Base-by-base conservation (phyloP, 2,113 vertebrate species). In the Thinocorus orbignyianus region DNA sequence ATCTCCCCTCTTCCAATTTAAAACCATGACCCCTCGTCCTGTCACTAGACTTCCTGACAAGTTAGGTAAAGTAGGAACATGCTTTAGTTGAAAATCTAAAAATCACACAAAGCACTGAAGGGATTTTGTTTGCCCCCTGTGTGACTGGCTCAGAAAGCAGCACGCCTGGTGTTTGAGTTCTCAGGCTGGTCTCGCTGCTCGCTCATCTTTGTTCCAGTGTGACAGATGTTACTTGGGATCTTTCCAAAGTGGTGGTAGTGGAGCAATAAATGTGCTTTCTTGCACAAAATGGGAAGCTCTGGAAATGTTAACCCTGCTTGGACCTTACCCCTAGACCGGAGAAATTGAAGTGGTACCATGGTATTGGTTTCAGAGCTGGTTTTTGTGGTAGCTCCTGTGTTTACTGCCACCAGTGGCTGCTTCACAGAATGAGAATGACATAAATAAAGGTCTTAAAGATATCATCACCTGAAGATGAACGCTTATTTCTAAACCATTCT, bases 201-300 rank as follows among this genome's bases (percentile, higher is more conserved):
- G 4, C 73, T 89, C 66, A 69, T 88, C 93, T 85, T 49, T 70
- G 79, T 30, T 94, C 81, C 61, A 51, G 74, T 58, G 74, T 80
- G 90, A 80, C 93, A 95, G 57, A 70, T 96, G 92, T 92, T 94
- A 69, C 74, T 88, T 88, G 85, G 87, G 30, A 14, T 49, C 71
- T 31, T 90, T 86, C 81, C 87, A 95, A 7, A 39, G 71, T 42
- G 64, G 9, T 68, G 65, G 26, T 37, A 26, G 42, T 61, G 25
- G 44, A 89, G 70, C 85, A 82, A 31, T 82, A 46, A 93, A 73
- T 2, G 2, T 44, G 37, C n/a, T 77, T 70, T 83, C n/a, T 58
- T 81, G 85, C 74, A 78, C 61, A 82, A 57, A 92, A n/a, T 3
- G 41, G 76, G 93, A 90, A 60, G 72, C 60, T 88, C 52, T 86